Conservation (phyloP, 2,888 invertebrate genomes). For the Chloroclysta siterata region DNA sequence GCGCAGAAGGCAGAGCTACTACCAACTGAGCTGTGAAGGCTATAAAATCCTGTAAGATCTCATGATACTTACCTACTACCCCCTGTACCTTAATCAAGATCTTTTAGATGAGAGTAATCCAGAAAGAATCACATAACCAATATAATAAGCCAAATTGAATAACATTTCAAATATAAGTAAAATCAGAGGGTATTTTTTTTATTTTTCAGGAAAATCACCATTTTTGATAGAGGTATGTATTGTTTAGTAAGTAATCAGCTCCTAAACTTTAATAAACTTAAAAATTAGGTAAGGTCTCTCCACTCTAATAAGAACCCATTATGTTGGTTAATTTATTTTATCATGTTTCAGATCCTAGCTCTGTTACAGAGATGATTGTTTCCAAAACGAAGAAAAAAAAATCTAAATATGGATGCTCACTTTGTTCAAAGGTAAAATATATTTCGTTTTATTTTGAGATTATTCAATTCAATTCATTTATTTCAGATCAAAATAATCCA, state of each 20-base stretch:
- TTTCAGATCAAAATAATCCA: too few species aligned
- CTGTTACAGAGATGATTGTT: constrained; percentile 19
- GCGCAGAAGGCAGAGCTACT: too few species aligned
- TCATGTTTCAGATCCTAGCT: constrained; percentile 28
- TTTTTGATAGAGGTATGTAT: constrained; percentile 43
- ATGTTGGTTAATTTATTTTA: background rate
- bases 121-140: background rate
- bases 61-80: too few species aligned
- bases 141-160: background rate
- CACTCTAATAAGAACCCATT: background rate
- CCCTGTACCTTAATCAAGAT: too few species aligned
- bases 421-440: constrained; percentile 35
- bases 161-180: background rate
- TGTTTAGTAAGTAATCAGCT: background rate
- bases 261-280: background rate
- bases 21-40: too few species aligned
- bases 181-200: constrained; percentile 9
- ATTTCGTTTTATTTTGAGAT: background rate
- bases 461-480: too few species aligned
- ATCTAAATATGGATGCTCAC: constrained; percentile 25
- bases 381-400: constrained; percentile 21
- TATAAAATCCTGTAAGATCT: too few species aligned
- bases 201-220: constrained; percentile 46
- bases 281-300: background rate
- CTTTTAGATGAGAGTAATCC: too few species aligned